A percentile compares a stretch with the other conserved stretches of the same genome.
These are phyloP conservation scores for Podotricha telesiphe DNA, from an alignment of 2,888 invertebrate genomes.

Conservation along the genomic window DNA sequence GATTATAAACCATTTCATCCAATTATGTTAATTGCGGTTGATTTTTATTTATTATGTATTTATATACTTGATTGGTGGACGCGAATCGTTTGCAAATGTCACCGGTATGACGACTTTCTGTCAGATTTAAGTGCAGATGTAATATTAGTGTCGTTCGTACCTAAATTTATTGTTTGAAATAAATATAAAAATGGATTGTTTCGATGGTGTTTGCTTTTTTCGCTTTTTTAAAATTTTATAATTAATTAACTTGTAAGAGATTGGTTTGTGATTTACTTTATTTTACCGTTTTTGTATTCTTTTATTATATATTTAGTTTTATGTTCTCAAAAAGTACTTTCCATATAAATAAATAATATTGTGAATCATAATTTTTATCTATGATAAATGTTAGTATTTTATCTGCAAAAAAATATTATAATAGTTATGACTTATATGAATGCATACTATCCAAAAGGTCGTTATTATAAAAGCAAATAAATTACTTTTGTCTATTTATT, in stretches of 20 bases:
- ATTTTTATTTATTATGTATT: constrained; percentile 39
- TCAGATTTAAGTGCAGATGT: constrained; percentile 24
- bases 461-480: neutral
- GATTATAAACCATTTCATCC: constrained; percentile 40
- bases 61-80: constrained; percentile 30
- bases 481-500: neutral
- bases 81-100: constrained; percentile 38
- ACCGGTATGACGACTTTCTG: constrained; percentile 39
- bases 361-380: too few species aligned
- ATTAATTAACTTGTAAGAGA: too few species aligned
- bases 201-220: neutral
- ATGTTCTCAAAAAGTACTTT: too few species aligned
- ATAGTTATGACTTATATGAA: too few species aligned
- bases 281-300: too few species aligned
- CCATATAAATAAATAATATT: too few species aligned
- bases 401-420: too few species aligned
- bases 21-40: constrained; percentile 41
- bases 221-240: neutral
- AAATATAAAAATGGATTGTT: neutral
- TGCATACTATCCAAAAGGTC: too few species aligned
- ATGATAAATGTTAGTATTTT: too few species aligned
- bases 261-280: too few species aligned
- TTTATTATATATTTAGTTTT: too few species aligned
- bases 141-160: neutral
- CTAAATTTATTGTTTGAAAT: neutral